Base-by-base conservation (phyloP, 2,888 invertebrate species). In the Sussaba pulchella region DNA sequence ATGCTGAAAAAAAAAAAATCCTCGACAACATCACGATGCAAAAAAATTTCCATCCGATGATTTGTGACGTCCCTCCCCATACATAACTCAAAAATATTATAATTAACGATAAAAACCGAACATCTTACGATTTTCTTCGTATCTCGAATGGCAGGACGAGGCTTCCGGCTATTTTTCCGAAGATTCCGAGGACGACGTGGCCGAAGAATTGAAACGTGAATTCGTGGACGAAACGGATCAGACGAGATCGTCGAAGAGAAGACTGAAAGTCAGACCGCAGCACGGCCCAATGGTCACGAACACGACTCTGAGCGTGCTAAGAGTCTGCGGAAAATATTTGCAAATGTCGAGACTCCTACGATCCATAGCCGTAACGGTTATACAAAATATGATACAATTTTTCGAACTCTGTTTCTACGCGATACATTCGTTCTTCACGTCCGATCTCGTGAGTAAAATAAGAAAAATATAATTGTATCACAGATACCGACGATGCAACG, bases 381-480 rank as follows among this genome's bases (percentile, higher is more conserved):
- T 98, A n/a, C 94, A 95, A 89, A 95, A 97, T 78, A 97, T 99
- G 95, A 96, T 97, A 84, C 98, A 99, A 88, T 94, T 99, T 19
- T 97, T 98, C 92, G 99, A 99, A 89, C 98, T 97, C 90, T 99
- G 99, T 92, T 95, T 98, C 72, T 98, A 96, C 90, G 95, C 97
- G 0, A 98, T 98, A 0, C 97, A 97, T 91, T 93, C 95, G 43
- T 97, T 98, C 89, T 98, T 98, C 90, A 96, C 97, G 0, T 94
- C 95, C 0, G 97, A 97, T 92, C 93, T 96, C 82, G 96, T 94
- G 88, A 93, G 93, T 92, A 82, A 70, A n/a, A n/a, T n/a, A n/a
- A n/a, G n/a, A 21, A 50, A 45, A 61, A 50, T 21, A 52, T 70
- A 24, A 52, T 63, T n/a, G 17, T 17, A 59, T 17, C n/a, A n/a